Evolutionary conservation across 2,888 invertebrate species (phyloP).

Genomic region (Oscheius onirici): DNA sequence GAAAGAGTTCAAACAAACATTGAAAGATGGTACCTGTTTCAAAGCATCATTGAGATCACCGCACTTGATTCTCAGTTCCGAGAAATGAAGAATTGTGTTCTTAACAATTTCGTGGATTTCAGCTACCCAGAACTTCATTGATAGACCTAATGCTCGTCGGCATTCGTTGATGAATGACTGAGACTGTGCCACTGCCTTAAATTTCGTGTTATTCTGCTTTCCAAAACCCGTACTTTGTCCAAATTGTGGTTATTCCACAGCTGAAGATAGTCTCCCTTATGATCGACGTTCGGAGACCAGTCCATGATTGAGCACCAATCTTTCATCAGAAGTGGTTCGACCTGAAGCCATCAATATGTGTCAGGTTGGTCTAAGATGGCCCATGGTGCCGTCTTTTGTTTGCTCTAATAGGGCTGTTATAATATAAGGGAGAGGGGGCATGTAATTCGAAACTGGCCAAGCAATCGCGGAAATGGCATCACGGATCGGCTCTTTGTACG

Average conservation of each 20-base stretch:
- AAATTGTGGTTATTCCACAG: constrained; percentile 71
- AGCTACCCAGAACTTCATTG: constrained; percentile 72
- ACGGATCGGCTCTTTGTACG: neutral
- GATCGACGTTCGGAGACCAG: constrained; percentile 71
- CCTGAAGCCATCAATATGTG: constrained; percentile 42
- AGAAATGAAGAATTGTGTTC: constrained; percentile 71
- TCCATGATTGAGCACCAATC: constrained; percentile 72
- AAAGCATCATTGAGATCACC: constrained; percentile 71
- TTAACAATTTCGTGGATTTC: constrained; percentile 72
- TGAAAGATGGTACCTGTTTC: constrained; percentile 60
- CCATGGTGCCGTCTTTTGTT: constrained; percentile 3
- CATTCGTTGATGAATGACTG: constrained; percentile 72
- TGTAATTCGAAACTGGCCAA: constrained; percentile 6
- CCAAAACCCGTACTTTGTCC: constrained; percentile 56
- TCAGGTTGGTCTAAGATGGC: neutral
- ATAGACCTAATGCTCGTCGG: constrained; percentile 70
- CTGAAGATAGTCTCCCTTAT: constrained; percentile 71
- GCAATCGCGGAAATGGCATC: constrained; percentile 24
- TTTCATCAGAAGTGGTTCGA: constrained; percentile 71
- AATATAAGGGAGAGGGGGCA: constrained; percentile 24
- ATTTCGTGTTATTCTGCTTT: neutral
- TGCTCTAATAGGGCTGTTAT: constrained; percentile 26
- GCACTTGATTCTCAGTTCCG: constrained; percentile 70
- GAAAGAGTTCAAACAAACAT: constrained; percentile 11
- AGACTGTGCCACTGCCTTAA: constrained; percentile 70